Evolutionary conservation across 2,888 invertebrate genomes (phyloP).

Genomic region (Xestia sexstrigata): DNA sequence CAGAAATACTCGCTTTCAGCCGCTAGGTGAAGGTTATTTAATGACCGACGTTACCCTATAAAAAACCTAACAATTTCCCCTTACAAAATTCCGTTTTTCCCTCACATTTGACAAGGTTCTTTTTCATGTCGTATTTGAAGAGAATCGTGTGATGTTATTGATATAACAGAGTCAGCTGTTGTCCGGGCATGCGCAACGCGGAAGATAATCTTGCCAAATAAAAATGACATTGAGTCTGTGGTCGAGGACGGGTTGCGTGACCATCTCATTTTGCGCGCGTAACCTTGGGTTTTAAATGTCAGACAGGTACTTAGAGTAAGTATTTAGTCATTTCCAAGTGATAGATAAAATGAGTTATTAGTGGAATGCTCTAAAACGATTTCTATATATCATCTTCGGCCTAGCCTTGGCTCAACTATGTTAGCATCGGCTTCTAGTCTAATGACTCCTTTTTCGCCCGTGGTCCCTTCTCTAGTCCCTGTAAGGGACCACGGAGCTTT

Average conservation of each 20-base stretch:
- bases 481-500: too few relatives aligned
- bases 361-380: background rate
- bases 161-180: constrained; percentile 80
- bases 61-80: constrained; percentile 44
- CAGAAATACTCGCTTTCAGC: constrained; percentile 87
- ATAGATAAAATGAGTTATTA: constrained; percentile 3
- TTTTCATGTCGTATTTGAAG: constrained; percentile 36
- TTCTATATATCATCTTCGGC: background rate
- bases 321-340: constrained; percentile 11
- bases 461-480: too few relatives aligned
- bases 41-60: constrained; percentile 54
- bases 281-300: constrained; percentile 63
- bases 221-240: constrained; percentile 72
- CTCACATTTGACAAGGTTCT: constrained; percentile 4
- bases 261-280: constrained; percentile 60
- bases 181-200: constrained; percentile 76
- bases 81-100: constrained; percentile 10
- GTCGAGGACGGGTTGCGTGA: constrained; percentile 55
- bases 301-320: constrained; percentile 15
- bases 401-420: background rate
- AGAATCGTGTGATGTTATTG: constrained; percentile 70
- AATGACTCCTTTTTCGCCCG: too few relatives aligned
- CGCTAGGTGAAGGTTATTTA: constrained; percentile 87
- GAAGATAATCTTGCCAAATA: constrained; percentile 75
- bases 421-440: too few relatives aligned